A percentile compares a stretch with the other conserved stretches of the same genome.
Evolutionary conservation across 2,113 vertebrate species (phyloP).

Genomic region (Boleophthalmus pectinirostris): DNA sequence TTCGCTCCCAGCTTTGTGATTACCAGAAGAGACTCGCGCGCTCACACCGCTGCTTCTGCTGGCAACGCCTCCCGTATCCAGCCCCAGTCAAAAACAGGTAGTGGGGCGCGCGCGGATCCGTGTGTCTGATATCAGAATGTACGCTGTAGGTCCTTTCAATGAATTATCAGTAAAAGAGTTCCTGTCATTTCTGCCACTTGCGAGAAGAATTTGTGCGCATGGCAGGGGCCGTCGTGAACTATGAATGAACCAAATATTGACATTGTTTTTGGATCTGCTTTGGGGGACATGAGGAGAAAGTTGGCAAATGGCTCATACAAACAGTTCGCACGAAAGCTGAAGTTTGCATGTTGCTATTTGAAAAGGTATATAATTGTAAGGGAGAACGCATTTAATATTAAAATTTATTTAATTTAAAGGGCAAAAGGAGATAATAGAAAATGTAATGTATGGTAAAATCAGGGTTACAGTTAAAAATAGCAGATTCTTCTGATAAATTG

Average conservation of each 20-base stretch:
- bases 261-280: background rate
- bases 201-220: background rate
- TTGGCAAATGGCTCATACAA: background rate
- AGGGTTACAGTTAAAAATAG: too few relatives aligned
- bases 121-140: background rate
- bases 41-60: background rate
- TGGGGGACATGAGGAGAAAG: background rate
- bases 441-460: too few relatives aligned
- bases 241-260: conserved; percentile 10
- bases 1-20: conserved; percentile 20
- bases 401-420: too few relatives aligned
- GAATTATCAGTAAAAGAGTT: background rate
- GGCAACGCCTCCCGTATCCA: conserved; percentile 38
- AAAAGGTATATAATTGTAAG: background rate
- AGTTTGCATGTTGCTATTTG: background rate
- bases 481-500: too few relatives aligned
- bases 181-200: background rate
- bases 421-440: too few relatives aligned
- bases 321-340: background rate
- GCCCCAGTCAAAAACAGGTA: conserved; percentile 36
- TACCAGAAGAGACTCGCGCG: background rate
- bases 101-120: background rate
- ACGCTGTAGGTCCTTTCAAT: background rate
- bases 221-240: conserved; percentile 2
- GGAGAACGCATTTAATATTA: too few relatives aligned